phyloP scores from a whole-genome alignment of 1,140 invertebrate species.

The Meteorus sp. region DNA sequence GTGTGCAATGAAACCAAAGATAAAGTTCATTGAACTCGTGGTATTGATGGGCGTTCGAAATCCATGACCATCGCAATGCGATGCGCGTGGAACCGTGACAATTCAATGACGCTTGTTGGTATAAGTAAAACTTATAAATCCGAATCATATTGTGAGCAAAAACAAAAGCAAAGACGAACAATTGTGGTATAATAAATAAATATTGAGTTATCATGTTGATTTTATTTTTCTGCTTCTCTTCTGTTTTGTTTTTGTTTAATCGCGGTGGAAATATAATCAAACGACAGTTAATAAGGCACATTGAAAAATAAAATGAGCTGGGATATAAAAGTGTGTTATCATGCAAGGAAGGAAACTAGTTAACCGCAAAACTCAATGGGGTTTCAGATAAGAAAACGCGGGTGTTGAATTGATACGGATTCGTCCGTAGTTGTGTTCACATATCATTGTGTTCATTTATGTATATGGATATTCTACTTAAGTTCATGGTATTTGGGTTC shows the following conservation, averaged over 20 bases:
- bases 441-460: constrained; percentile 6
- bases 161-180: neutral
- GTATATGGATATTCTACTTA: constrained; percentile 9
- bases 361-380: constrained; percentile 34
- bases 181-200: neutral
- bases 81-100: constrained; percentile 3
- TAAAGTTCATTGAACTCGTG: constrained; percentile 4
- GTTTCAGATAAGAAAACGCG: constrained; percentile 34
- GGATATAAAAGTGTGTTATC: constrained; percentile 16
- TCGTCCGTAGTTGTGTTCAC: constrained; percentile 8
- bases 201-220: too few relatives aligned
- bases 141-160: too few relatives aligned
- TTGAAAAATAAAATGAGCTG: constrained; percentile 8
- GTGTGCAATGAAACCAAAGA: neutral
- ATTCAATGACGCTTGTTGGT: neutral
- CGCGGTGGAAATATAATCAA: neutral
- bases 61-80: constrained; percentile 14
- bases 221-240: too few relatives aligned
- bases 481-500: too few relatives aligned
- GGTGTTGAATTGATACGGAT: constrained; percentile 32
- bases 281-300: neutral
- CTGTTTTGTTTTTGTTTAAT: too few relatives aligned
- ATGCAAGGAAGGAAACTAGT: constrained; percentile 24
- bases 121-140: neutral
- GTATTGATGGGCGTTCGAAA: neutral